Base-by-base conservation (phyloP, 1,140 invertebrate genomes). In the Manduca sexta region DNA sequence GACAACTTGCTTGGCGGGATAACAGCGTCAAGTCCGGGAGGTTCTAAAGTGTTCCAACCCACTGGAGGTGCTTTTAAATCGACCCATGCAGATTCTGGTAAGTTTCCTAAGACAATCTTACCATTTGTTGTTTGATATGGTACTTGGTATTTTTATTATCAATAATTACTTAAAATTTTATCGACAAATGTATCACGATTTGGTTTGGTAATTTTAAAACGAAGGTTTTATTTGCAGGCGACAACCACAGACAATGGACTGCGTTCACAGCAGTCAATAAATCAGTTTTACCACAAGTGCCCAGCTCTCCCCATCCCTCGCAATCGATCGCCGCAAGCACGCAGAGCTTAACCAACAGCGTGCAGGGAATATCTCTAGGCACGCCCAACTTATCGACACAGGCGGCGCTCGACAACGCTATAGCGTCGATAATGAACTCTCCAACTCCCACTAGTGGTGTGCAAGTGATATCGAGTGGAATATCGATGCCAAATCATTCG, bases 61-160 rank as follows among this genome's bases (percentile, higher is more conserved):
- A 95, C 93, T 45, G 94, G 94, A 35, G 93, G 93, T 16, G 94
- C 94, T 35, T 96, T 96, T 68, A 95, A 95, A 82, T 94, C 93
- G 7, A 95, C 95, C 88, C 94, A 94, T 30, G 73, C 79, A 38
- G 77, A 82, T 61, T 68, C 53, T 30, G 67, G 81, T 83, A 69
- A 48, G 45, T 34, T 15, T n/a, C n/a, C n/a, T n/a, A n/a, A 34
- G 8, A 42, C 10, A 1, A 13, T 12, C 5, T 11, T 6, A 33
- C 10, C 8, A 15, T n/a, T 10, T 41, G 2, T 41, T 41, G 2
- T 37, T 10, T 30, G n/a, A n/a, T n/a, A n/a, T n/a, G n/a, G n/a
- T n/a, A n/a, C n/a, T n/a, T n/a, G n/a, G n/a, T n/a, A n/a, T n/a
- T n/a, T n/a, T n/a, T n/a, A n/a, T n/a, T n/a, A n/a, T n/a, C n/a